A percentile compares a stretch with the other conserved stretches of the same genome.
Evolutionary conservation across 64 coral and sea anemone species (phyloP).

Genomic region (Acropora yongei): DNA sequence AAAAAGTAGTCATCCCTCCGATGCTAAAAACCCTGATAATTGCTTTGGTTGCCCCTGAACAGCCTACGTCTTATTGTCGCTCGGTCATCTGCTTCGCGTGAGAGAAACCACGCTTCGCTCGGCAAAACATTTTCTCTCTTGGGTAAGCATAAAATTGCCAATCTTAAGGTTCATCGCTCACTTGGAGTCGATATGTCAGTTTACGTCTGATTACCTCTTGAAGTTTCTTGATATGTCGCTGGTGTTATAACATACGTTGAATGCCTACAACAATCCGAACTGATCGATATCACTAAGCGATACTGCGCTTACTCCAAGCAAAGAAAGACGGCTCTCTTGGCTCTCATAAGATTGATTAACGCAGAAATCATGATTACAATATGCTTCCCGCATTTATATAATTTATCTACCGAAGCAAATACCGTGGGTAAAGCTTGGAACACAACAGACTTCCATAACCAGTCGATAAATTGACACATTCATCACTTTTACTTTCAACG

Average conservation of each 20-base stretch:
- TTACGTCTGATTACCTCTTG: neutral
- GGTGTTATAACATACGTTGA: neutral
- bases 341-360: constrained; percentile 2
- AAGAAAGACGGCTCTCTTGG: neutral
- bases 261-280: neutral
- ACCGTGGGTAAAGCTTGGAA: neutral
- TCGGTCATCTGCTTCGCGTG: too few species aligned
- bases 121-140: neutral
- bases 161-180: neutral
- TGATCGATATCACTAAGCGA: neutral
- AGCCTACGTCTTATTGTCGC: too few species aligned
- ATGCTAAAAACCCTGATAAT: too few species aligned
- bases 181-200: neutral
- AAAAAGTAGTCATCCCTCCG: too few species aligned
- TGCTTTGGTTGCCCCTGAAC: too few species aligned
- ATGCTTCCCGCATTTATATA: neutral
- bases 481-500: neutral
- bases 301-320: neutral
- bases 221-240: neutral
- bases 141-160: constrained; percentile 1
- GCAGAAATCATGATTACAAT: neutral
- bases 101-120: too few species aligned
- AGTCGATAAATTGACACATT: neutral
- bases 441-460: neutral
- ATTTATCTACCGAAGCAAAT: neutral